A percentile compares a stretch with the other conserved stretches of the same genome.
Evolutionary conservation across 2,888 invertebrate genomes (phyloP).

Genomic region (Ormyrus pomaceus): DNA sequence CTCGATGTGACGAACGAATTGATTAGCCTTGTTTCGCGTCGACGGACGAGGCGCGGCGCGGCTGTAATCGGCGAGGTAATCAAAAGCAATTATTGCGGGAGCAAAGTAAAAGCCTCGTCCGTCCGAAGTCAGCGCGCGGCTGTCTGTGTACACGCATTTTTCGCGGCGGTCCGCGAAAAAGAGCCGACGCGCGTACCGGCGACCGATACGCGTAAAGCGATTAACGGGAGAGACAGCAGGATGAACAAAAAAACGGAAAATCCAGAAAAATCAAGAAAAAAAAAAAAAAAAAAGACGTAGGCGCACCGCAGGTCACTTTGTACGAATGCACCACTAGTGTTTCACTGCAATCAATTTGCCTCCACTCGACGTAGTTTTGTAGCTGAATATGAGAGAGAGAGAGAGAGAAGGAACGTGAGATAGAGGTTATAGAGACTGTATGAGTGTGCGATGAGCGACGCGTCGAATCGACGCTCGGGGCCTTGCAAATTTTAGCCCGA

Average conservation of each 20-base stretch:
- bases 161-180: background rate
- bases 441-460: background rate
- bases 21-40: no score
- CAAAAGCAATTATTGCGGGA: background rate
- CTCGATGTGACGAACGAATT: no score
- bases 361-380: conserved; percentile 50
- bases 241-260: background rate
- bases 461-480: background rate
- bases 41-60: no score
- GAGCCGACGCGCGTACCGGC: background rate
- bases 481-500: conserved; percentile 27
- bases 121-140: background rate
- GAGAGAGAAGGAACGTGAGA: background rate
- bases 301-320: conserved; percentile 44
- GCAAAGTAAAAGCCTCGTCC: background rate
- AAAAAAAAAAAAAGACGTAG: conserved; percentile 15
- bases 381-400: conserved; percentile 22
- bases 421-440: conserved; percentile 12
- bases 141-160: background rate
- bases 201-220: background rate
- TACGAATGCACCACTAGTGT: conserved; percentile 53
- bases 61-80: background rate
- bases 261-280: conserved; percentile 4
- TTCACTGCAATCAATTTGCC: conserved; percentile 51
- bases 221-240: background rate